These are phyloP conservation scores for Jordanella pulchra DNA, from an alignment of 2,797 vertebrate genomes.

Conservation along the genomic window DNA sequence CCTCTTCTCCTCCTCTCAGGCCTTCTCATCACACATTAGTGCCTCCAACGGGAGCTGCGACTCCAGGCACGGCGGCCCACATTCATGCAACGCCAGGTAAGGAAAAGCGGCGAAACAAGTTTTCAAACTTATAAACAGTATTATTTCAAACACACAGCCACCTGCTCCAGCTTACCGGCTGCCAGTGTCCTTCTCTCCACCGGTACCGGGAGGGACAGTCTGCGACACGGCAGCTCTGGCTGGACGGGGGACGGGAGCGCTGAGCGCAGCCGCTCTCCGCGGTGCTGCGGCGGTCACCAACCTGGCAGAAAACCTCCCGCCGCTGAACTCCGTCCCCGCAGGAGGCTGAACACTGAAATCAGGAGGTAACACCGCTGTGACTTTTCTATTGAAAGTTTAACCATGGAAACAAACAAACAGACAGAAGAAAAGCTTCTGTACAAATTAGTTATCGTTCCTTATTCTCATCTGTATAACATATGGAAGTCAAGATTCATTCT, in stretches of 20 bases:
- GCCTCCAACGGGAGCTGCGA: conserved; percentile 8
- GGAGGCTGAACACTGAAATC: conserved; percentile 86
- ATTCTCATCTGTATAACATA: not conserved
- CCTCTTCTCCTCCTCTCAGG: conserved; percentile 29
- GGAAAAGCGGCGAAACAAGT: conserved; percentile 2
- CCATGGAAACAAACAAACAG: not conserved
- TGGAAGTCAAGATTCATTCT: not conserved
- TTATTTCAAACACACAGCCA: not conserved
- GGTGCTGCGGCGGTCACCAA: conserved; percentile 63
- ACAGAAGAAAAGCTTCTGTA: not conserved
- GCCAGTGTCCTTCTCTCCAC: conserved; percentile 89
- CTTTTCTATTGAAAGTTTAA: not conserved
- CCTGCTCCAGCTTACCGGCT: conserved; percentile 78
- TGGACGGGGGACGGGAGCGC: conserved; percentile 74
- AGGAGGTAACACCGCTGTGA: conserved; percentile 63
- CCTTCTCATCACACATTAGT: conserved; percentile 29
- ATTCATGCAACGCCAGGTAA: conserved; percentile 12
- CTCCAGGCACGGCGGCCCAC: conserved; percentile 45
- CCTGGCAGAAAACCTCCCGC: conserved; percentile 83
- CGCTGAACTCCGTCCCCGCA: conserved; percentile 86
- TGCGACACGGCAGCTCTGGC: conserved; percentile 80
- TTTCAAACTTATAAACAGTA: not conserved
- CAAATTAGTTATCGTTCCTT: not conserved
- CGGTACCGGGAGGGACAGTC: conserved; percentile 80
- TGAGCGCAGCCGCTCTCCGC: conserved; percentile 79